Conservation (phyloP, 2,797 vertebrate genomes). For the Ataeniobius toweri region DNA sequence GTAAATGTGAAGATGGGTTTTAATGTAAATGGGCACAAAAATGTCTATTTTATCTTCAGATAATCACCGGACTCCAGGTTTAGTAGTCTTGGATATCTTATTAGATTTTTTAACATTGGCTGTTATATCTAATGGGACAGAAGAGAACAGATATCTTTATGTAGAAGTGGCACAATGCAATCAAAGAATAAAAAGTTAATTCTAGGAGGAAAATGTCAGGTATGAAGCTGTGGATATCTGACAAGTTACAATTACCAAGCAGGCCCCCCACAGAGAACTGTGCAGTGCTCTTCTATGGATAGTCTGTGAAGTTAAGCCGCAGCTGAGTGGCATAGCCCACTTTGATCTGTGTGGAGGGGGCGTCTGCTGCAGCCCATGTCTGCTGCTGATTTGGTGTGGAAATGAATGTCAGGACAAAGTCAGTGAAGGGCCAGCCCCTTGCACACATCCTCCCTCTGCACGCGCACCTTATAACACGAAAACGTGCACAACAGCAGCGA, state of each 20-base stretch:
- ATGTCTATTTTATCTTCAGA: not conserved
- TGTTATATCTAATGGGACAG: not conserved
- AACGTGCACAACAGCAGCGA: constrained; percentile 19
- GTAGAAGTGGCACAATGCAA: not conserved
- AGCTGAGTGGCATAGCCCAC: constrained; percentile 52
- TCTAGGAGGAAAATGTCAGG: constrained; percentile 74
- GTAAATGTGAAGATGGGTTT: not conserved
- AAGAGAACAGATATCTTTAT: not conserved
- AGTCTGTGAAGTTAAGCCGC: constrained; percentile 63
- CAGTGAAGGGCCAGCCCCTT: constrained; percentile 42
- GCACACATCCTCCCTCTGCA: constrained; percentile 16
- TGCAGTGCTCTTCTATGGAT: constrained; percentile 73
- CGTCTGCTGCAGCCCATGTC: constrained; percentile 42
- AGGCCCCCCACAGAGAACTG: constrained; percentile 57
- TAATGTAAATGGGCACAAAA: not conserved
- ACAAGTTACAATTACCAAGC: constrained; percentile 77
- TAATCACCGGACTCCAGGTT: not conserved
- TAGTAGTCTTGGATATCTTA: not conserved
- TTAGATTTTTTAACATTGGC: not conserved
- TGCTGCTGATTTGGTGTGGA: constrained; percentile 47
- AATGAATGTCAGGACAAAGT: constrained; percentile 69
- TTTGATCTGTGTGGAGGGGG: constrained; percentile 67
- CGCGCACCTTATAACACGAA: constrained; percentile 32
- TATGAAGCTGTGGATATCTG: constrained; percentile 76
- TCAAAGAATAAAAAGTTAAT: constrained; percentile 78